These are phyloP conservation scores for Alcedo atthis DNA, from an alignment of 2,797 vertebrate species.

Conservation along the genomic window DNA sequence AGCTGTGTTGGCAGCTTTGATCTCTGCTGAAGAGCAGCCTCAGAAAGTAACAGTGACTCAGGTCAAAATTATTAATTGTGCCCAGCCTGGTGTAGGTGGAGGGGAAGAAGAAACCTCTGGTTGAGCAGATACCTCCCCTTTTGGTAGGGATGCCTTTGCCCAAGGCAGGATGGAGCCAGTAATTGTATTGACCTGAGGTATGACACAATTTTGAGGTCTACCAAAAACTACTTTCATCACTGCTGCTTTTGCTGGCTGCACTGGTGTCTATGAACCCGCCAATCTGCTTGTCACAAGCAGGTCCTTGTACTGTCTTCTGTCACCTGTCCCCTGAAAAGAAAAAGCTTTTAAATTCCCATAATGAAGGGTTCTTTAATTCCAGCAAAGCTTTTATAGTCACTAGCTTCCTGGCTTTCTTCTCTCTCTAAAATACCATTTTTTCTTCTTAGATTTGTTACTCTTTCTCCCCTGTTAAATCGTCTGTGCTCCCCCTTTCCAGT, in stretches of 20 bases:
- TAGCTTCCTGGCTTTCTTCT: slow-evolving; percentile 15
- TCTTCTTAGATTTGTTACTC: slow-evolving; percentile 54
- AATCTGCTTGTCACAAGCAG: not conserved
- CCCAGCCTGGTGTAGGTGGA: not conserved
- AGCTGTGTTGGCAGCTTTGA: not conserved
- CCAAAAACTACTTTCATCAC: not conserved
- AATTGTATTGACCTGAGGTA: not conserved
- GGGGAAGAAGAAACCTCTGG: not conserved
- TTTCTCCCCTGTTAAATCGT: slow-evolving; percentile 57
- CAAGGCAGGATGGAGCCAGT: not conserved
- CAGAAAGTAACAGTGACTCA: not conserved
- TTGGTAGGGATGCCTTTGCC: not conserved
- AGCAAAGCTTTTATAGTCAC: slow-evolving; percentile 11
- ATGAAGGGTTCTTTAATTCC: slow-evolving; percentile 30
- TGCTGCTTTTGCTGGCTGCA: not conserved
- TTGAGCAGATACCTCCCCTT: not conserved
- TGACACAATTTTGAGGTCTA: not conserved
- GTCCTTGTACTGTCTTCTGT: not conserved
- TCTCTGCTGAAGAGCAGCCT: not conserved
- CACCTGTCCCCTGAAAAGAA: not conserved
- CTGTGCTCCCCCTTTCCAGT: slow-evolving; percentile 49
- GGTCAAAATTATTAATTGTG: not conserved
- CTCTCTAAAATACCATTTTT: slow-evolving; percentile 3
- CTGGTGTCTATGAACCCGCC: not conserved
- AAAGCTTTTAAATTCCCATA: slow-evolving; percentile 1